Evolutionary conservation across 2,797 vertebrate genomes (phyloP).

Genomic region (Pelochelys cantorii): DNA sequence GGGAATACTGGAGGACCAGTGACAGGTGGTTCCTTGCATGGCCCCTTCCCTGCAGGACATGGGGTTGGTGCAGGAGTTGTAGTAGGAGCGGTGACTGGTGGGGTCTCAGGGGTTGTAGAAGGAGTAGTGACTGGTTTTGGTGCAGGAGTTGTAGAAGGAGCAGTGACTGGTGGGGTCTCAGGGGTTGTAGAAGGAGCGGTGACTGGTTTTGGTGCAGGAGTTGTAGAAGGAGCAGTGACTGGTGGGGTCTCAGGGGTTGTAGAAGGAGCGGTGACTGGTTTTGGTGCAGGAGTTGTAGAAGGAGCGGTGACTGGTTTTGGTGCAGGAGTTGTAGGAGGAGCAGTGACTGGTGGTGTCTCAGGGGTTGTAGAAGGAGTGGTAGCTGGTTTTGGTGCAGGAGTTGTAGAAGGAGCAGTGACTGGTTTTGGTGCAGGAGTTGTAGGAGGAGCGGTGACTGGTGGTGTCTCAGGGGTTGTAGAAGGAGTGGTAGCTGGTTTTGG

Average conservation of each 20-base stretch:
- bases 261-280: background rate
- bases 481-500: background rate
- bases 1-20: too few species aligned
- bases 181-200: background rate
- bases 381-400: too few species aligned
- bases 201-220: background rate
- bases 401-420: too few species aligned
- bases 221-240: background rate
- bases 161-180: background rate
- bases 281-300: fast-evolving
- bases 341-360: background rate
- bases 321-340: fast-evolving
- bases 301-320: background rate
- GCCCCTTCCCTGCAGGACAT: background rate
- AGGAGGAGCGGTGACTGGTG: background rate
- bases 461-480: too few species aligned
- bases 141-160: fast-evolving
- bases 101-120: background rate
- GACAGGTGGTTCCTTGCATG: background rate
- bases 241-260: background rate
- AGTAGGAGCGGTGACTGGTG: background rate
- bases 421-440: background rate
- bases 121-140: background rate
- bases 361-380: too few species aligned
- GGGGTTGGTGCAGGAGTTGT: background rate